A percentile compares a stretch with the other conserved stretches of the same genome.
Evolutionary conservation across 2,888 invertebrate genomes (phyloP).

Genomic region (Erpobdella octoculata): DNA sequence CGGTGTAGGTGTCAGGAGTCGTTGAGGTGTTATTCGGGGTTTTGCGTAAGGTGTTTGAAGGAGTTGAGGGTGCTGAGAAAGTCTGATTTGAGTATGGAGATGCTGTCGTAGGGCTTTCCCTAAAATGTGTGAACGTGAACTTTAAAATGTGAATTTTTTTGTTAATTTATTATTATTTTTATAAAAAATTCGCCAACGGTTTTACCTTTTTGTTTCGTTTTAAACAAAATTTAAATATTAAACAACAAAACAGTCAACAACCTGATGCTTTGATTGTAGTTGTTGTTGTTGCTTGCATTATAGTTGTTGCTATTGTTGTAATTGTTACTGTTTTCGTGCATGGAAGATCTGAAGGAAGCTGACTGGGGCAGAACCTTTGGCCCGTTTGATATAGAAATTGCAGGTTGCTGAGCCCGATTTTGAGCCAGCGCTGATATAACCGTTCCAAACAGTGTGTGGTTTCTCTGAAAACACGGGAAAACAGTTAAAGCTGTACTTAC

Average conservation of each 20-base stretch:
- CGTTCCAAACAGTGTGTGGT: slow-evolving; percentile 88
- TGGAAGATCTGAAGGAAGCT: not conserved
- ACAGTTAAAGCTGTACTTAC: no score
- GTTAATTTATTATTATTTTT: no score
- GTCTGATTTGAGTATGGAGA: not conserved
- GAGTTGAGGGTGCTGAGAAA: not conserved
- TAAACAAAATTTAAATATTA: not conserved
- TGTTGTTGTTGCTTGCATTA: slow-evolving; percentile 16
- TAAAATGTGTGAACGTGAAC: not conserved
- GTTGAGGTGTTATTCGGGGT: not conserved
- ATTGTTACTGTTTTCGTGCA: not conserved
- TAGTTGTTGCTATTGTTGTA: slow-evolving; percentile 3
- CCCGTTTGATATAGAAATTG: not conserved
- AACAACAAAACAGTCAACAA: not conserved
- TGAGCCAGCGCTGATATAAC: slow-evolving; percentile 56
- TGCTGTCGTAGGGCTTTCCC: not conserved
- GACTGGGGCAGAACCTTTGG: slow-evolving; percentile 12
- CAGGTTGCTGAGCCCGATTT: slow-evolving; percentile 38
- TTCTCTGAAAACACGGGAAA: no score
- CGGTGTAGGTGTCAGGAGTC: not conserved
- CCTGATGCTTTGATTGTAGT: slow-evolving; percentile 38
- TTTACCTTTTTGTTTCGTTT: no score
- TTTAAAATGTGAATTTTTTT: no score
- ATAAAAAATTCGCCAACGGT: no score
- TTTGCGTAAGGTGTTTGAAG: not conserved